Base-by-base conservation (phyloP, 1,140 invertebrate species). In the Pogonomyrmex barbatus region DNA sequence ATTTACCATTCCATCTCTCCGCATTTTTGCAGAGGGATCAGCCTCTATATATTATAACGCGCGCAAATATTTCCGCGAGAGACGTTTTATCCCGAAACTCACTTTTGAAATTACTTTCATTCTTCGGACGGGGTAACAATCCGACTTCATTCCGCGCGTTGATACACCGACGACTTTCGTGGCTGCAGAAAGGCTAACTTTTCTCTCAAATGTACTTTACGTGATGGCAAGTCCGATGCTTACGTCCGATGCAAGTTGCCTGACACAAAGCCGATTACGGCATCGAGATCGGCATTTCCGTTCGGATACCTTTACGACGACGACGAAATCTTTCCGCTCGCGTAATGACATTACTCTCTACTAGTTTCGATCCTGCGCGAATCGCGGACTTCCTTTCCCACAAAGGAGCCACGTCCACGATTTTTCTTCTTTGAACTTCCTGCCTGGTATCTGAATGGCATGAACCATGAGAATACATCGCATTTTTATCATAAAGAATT, bases 221-320 rank as follows among this genome's bases (percentile, higher is more conserved):
- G 58, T 75, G 79, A 83, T 60, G 33, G 45, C 42, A 50, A n/a
- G 54, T 56, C 60, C 42, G 67, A 75, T 71, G 54, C 54, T n/a
- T n/a, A n/a, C n/a, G 54, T 56, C 60, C 42, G 67, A 75, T 71
- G 54, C 54, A 47, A 73, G 67, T 83, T 83, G 68, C 52, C n/a
- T 47, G 6, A 42, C 42, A 60, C 54, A 83, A 83, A 83, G 79
- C 79, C 70, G 79, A 83, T 83, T 83, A 54, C 45, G 68, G 42
- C 79, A 60, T 73, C 68, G 54, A 60, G 68, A 83, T 60, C 68
- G 52, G 30, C 56, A 83, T 83, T 70, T 83, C 54, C 42, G 30
- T 60, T 58, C 45, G 42, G 68, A 83, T 83, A 62, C 42, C 65
- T 82, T 71, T 63, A 60, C 47, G 75, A 83, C 42, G 79, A 73